A percentile compares a stretch with the other conserved stretches of the same genome.
These are phyloP conservation scores for Scaeva pyrastri DNA, from an alignment of 2,888 invertebrate species.

Conservation along the genomic window DNA sequence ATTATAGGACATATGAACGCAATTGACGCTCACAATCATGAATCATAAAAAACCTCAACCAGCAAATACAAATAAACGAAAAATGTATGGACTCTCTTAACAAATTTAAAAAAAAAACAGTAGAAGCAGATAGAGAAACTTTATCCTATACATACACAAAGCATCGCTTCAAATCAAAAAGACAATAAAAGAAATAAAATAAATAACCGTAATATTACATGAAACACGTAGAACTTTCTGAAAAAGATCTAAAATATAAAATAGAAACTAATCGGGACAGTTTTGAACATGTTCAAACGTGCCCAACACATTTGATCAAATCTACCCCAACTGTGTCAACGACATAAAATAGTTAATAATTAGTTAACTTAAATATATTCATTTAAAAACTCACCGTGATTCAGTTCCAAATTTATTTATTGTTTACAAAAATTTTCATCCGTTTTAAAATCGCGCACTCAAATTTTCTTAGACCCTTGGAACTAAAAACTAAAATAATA, in stretches of 20 bases:
- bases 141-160: constrained; percentile 13
- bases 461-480: too few species aligned
- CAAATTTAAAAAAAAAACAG: constrained; percentile 15
- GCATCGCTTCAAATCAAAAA: background rate
- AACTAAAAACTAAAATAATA: background rate
- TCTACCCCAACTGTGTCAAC: background rate
- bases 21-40: too few species aligned
- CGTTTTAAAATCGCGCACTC: too few species aligned
- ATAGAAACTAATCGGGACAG: background rate
- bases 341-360: background rate
- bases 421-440: background rate
- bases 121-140: constrained; percentile 23
- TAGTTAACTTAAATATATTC: background rate
- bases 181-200: too few species aligned
- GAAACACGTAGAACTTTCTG: background rate
- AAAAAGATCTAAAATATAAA: too few species aligned
- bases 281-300: background rate
- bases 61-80: background rate
- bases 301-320: background rate
- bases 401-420: background rate
- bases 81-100: background rate
- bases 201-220: too few species aligned
- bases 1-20: constrained; percentile 11
- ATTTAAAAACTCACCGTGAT: constrained; percentile 8
- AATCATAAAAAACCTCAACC: too few species aligned